Conservation (phyloP, 1,140 invertebrate species). For the Elymnias hypermnestra region DNA sequence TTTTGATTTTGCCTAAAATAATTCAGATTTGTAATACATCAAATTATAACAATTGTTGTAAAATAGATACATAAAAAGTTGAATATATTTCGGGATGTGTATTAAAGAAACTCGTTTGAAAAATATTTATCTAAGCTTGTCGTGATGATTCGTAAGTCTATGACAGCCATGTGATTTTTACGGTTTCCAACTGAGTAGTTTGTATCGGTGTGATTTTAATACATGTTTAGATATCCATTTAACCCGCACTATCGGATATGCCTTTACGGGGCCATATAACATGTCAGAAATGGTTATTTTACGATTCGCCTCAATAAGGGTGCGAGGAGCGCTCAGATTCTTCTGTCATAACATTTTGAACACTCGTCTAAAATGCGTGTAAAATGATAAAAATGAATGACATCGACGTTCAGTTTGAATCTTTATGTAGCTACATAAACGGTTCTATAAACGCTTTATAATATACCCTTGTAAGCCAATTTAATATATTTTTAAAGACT, state of each 20-base stretch:
- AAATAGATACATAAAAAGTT: too few species aligned
- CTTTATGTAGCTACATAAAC: too few species aligned
- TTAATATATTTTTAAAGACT: too few species aligned
- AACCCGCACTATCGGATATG: constrained; percentile 53
- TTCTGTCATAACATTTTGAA: constrained; percentile 67
- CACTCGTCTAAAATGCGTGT: constrained; percentile 32
- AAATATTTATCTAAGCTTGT: too few species aligned
- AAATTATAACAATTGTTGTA: too few species aligned
- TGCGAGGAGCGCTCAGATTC: constrained; percentile 36
- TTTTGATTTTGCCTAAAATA: too few species aligned
- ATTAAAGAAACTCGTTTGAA: too few species aligned
- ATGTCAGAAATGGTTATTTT: constrained; percentile 69
- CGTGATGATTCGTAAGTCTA: constrained; percentile 28
- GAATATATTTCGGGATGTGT: too few species aligned
- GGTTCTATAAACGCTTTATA: too few species aligned
- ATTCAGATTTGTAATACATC: too few species aligned
- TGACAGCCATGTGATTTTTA: constrained; percentile 44
- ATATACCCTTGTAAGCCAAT: too few species aligned
- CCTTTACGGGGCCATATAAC: constrained; percentile 64
- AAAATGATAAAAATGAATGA: constrained; percentile 36
- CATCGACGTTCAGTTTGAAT: background rate
- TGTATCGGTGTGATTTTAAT: constrained; percentile 69
- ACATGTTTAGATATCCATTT: constrained; percentile 64
- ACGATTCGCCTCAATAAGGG: constrained; percentile 47
- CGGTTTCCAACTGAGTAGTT: constrained; percentile 67